Evolutionary conservation across 1,140 invertebrate species (phyloP).

Genomic region (Formica exsecta): DNA sequence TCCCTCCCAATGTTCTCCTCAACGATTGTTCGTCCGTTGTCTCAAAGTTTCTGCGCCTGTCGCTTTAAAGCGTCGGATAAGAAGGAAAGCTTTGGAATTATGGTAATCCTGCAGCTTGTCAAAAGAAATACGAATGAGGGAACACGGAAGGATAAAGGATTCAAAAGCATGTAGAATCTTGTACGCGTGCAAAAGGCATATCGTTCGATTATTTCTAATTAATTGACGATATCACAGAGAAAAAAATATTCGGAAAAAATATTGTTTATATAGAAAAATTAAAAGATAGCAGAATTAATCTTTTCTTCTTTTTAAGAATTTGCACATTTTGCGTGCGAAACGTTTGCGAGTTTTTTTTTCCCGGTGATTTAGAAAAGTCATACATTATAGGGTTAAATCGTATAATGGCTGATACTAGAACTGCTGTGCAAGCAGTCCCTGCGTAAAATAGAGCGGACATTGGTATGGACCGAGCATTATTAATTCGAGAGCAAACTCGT

Average conservation of each 20-base stretch:
- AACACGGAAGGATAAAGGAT: constrained; percentile 35
- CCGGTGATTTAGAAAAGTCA: constrained; percentile 20
- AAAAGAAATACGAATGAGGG: constrained; percentile 51
- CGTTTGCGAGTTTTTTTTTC: constrained; percentile 5
- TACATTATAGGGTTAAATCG: constrained; percentile 45
- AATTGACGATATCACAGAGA: background rate
- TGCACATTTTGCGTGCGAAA: background rate
- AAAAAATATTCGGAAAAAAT: background rate
- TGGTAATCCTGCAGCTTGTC: constrained; percentile 73
- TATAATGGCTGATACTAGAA: constrained; percentile 12
- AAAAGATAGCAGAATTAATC: background rate
- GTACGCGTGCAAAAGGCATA: background rate
- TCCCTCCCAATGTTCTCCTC: constrained; percentile 21
- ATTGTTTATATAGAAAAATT: background rate
- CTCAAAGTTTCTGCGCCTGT: constrained; percentile 71
- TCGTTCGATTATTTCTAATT: constrained; percentile 26
- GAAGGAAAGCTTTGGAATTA: constrained; percentile 76
- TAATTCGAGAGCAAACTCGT: constrained; percentile 54
- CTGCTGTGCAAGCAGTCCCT: constrained; percentile 27
- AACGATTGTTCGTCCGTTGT: constrained; percentile 59
- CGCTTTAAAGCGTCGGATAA: constrained; percentile 75
- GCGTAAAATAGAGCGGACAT: constrained; percentile 45
- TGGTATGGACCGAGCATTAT: constrained; percentile 44
- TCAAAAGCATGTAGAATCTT: constrained; percentile 25
- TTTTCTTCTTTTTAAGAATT: background rate